Conservation (phyloP, 2,888 invertebrate genomes). For the Noctua fimbriata region DNA sequence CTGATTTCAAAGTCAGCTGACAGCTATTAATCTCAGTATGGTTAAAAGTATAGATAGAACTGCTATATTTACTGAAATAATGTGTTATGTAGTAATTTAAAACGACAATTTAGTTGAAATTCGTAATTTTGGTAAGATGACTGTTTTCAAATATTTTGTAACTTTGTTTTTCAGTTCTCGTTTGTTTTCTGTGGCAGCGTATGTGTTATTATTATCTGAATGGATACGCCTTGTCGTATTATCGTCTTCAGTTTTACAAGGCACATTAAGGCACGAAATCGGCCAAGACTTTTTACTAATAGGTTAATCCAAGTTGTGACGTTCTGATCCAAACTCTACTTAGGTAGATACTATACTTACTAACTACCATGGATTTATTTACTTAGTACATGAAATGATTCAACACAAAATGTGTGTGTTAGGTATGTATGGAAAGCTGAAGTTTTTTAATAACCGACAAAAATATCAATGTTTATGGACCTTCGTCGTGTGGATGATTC, state of each 20-base stretch:
- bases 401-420: background rate
- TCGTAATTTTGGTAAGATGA: too few relatives aligned
- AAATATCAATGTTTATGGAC: background rate
- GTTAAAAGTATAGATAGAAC: background rate
- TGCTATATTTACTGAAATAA: background rate
- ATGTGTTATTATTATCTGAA: background rate
- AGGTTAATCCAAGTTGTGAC: background rate
- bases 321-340: background rate
- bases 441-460: background rate
- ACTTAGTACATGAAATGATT: background rate
- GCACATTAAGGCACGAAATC: background rate
- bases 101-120: background rate
- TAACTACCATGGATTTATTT: background rate
- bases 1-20: slow-evolving; percentile 36
- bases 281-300: background rate
- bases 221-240: background rate
- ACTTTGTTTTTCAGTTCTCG: background rate
- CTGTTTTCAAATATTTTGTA: background rate
- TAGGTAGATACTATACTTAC: too few relatives aligned
- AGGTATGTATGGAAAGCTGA: background rate
- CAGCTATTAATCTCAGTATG: slow-evolving; percentile 1
- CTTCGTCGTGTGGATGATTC: background rate
- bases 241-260: background rate
- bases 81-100: background rate
- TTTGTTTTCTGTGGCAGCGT: background rate